Base-by-base conservation (phyloP, 2,888 invertebrate species). In the Lepidonotus clava region DNA sequence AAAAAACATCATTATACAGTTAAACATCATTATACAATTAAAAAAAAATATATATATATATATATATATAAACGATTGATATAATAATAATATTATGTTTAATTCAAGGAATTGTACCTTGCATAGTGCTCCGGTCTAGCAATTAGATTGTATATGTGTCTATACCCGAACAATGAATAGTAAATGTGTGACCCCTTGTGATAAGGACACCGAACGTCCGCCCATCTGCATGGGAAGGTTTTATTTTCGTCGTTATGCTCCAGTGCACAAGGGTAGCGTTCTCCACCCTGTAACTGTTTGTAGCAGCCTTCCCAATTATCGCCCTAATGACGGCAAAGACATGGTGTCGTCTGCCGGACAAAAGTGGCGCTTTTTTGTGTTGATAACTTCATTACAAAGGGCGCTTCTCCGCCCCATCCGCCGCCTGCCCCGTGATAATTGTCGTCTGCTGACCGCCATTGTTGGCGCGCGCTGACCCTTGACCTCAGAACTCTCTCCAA, bases 281-380 rank as follows among this genome's bases (percentile, higher is more conserved):
- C 5, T n/a, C 56, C n/a, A 18, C 8, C 5, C 38, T 34, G 71
- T 38, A 36, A 71, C 71, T 14, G 71, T 18, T 5, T 71, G 36
- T 71, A 21, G 34, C 38, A 14, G 36, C 21, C 14, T 71, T 2
- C 71, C 71, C 71, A 71, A 71, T 71, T 71, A 71, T 71, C 71
- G 71, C 71, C 71, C 71, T 34, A 38, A 34, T 71, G 36, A 38
- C 24, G 71, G 56, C 21, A 21, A 38, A 38, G 71, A 71, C 71
- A 38, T 38, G 34, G 71, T 71, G 71, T 71, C 71, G 71, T 71
- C 71, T 34, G 71, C 71, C 38, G 21, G 71, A 38, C n/a, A 71
- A 71, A 71, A 71, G 34, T 34, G 71, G 71, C 71, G n/a, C 21
- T 34, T 71, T 71, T 71, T 71, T 71, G 71, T 71, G 71, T 36